phyloP scores from a whole-genome alignment of 1,140 invertebrate species.

The Ladona fulva region DNA sequence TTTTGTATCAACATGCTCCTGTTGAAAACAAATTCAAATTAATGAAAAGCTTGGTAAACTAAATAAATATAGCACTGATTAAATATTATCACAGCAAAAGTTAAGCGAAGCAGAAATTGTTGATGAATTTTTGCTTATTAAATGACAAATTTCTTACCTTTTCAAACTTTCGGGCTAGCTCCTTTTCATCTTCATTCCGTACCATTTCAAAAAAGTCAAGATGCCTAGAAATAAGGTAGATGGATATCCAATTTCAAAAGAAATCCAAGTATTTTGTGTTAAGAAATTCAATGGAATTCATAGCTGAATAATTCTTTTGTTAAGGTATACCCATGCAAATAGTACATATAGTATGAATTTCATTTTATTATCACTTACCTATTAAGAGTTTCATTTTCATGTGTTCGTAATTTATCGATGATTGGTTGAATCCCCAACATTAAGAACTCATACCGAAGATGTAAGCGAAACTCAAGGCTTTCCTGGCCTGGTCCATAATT shows the following conservation, averaged over 20 bases:
- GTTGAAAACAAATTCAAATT: slow-evolving; percentile 25
- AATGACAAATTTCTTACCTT: slow-evolving; percentile 35
- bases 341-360: not conserved
- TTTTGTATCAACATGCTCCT: slow-evolving; percentile 90
- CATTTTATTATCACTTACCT: slow-evolving; percentile 38
- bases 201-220: slow-evolving; percentile 98
- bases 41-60: not conserved
- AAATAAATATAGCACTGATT: not conserved
- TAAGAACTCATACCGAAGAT: slow-evolving; percentile 90
- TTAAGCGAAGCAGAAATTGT: not conserved
- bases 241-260: no score
- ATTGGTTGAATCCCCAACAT: slow-evolving; percentile 95
- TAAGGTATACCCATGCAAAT: not conserved
- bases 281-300: not conserved
- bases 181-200: slow-evolving; percentile 90
- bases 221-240: slow-evolving; percentile 41
- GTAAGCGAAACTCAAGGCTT: slow-evolving; percentile 89
- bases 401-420: slow-evolving; percentile 82
- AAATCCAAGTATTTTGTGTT: no score
- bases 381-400: slow-evolving; percentile 90
- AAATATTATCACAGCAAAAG: not conserved
- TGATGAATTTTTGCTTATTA: no score
- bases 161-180: slow-evolving; percentile 83
- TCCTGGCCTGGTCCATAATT: slow-evolving; percentile 95
- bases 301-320: not conserved